Percentiles rank a stretch among this genome's conserved stretches.
Conservation (phyloP, 2,888 invertebrate genomes). For the Patella ulyssiponensis region DNA sequence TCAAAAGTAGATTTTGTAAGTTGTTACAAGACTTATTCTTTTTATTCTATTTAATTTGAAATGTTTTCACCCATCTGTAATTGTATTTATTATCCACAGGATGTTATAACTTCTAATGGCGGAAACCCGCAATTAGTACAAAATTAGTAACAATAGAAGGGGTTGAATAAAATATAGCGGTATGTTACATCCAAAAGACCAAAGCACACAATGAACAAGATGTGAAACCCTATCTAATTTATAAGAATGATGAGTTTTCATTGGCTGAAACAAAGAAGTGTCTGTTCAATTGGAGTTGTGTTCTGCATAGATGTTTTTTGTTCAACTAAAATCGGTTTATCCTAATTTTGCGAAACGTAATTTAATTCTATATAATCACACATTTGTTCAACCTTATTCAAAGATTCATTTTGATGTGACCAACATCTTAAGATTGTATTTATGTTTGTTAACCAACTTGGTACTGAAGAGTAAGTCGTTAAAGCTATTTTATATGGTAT, state of each 20-base stretch:
- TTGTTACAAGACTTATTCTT: not conserved
- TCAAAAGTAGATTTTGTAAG: slow-evolving; percentile 70
- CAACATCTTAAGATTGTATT: not conserved
- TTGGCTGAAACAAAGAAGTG: slow-evolving; percentile 3
- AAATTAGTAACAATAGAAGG: too few species aligned
- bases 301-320: not conserved
- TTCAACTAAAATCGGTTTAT: not conserved
- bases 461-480: not conserved
- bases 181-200: too few species aligned
- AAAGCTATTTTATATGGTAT: slow-evolving; percentile 1
- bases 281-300: not conserved
- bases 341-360: slow-evolving; percentile 19
- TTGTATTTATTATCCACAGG: too few species aligned
- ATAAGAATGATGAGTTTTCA: slow-evolving; percentile 5
- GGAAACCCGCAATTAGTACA: too few species aligned
- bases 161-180: too few species aligned
- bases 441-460: not conserved
- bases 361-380: not conserved
- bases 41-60: too few species aligned
- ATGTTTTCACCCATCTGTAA: too few species aligned
- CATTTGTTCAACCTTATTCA: too few species aligned
- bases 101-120: too few species aligned
- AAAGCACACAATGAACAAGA: too few species aligned
- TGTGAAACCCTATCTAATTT: too few species aligned
- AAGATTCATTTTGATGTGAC: not conserved